Conservation (phyloP, 2,797 vertebrate species). For the Sphenopsis melanotis region DNA sequence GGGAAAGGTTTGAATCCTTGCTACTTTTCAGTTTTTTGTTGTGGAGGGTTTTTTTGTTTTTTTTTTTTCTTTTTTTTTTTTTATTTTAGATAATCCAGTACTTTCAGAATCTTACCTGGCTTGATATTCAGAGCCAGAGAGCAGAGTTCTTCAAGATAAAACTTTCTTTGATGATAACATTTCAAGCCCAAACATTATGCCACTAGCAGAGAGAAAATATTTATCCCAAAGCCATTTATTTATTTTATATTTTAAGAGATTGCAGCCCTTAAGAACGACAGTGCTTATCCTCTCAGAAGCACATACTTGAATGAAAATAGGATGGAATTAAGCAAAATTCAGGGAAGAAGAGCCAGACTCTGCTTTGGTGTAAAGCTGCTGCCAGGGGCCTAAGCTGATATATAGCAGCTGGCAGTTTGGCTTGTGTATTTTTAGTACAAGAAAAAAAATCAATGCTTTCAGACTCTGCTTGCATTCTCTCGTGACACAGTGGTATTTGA, state of each 20-base stretch:
- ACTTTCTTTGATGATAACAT: conserved; percentile 18
- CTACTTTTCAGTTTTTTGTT: background rate
- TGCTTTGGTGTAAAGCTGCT: background rate
- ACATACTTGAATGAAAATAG: conserved; percentile 41
- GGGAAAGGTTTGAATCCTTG: background rate
- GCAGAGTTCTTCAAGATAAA: conserved; percentile 33
- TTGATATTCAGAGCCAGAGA: background rate
- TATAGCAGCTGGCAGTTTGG: background rate
- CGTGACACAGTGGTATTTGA: background rate
- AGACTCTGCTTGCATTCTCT: background rate
- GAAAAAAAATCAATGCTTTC: background rate
- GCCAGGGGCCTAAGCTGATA: background rate
- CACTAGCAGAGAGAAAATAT: conserved; percentile 35
- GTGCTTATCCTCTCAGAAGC: conserved; percentile 22
- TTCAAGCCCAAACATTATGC: conserved; percentile 6
- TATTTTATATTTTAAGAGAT: conserved; percentile 52
- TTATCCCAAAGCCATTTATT: conserved; percentile 47
- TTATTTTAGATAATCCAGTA: background rate
- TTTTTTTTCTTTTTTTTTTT: background rate
- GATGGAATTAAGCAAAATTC: background rate
- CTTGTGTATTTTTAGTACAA: background rate
- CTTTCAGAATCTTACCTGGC: background rate
- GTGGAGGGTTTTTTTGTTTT: background rate
- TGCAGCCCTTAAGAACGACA: background rate
- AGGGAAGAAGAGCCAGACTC: background rate